Evolutionary conservation across 2,797 vertebrate genomes (phyloP).

Genomic region (Okamejei kenojei): DNA sequence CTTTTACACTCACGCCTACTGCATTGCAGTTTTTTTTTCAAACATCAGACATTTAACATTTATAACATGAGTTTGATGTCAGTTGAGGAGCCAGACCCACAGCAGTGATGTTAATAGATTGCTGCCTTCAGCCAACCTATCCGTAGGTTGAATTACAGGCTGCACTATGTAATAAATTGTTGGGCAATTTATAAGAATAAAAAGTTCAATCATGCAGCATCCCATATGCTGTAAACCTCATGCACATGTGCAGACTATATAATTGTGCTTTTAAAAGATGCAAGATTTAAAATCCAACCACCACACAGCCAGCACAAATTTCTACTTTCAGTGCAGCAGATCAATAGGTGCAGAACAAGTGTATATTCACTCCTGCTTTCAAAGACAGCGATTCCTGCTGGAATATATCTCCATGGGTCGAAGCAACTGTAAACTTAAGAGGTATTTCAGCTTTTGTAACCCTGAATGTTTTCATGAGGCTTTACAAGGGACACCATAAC

Average conservation of each 20-base stretch:
- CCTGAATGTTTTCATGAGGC: neutral
- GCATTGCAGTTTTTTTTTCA: neutral
- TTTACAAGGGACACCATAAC: neutral
- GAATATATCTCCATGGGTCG: neutral
- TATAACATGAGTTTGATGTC: neutral
- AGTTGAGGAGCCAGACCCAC: neutral
- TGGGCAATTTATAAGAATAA: neutral
- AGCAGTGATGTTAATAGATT: neutral
- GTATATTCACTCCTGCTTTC: neutral
- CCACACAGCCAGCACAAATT: neutral
- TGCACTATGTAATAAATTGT: neutral
- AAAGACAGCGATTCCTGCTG: neutral
- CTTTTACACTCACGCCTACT: neutral
- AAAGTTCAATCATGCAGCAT: neutral
- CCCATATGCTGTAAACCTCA: neutral
- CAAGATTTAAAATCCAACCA: neutral
- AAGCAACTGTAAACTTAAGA: neutral
- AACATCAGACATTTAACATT: conserved; percentile 7
- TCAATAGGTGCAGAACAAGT: neutral
- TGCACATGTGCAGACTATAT: neutral
- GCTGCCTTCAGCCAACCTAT: neutral
- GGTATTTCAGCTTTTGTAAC: neutral
- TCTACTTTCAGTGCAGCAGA: neutral
- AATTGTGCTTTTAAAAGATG: neutral
- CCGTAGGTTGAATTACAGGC: neutral